Evolutionary conservation across 2,888 invertebrate species (phyloP).

Genomic region (Steinernema carpocapsae): DNA sequence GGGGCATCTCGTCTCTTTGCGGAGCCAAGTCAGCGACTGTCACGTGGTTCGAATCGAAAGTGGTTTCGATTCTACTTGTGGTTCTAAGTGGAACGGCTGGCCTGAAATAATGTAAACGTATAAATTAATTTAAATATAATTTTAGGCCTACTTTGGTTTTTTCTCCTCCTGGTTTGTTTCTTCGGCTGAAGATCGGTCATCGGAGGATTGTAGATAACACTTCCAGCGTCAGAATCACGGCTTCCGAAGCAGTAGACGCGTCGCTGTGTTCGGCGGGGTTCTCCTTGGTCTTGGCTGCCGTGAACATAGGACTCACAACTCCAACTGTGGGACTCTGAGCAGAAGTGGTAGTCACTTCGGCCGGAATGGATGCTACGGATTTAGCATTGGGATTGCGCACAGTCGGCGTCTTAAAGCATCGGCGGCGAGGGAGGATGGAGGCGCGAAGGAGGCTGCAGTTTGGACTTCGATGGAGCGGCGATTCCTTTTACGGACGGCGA

Average conservation of each 20-base stretch:
- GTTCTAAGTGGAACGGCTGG: conserved; percentile 42
- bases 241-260: conserved; percentile 77
- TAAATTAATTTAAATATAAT: no score
- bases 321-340: conserved; percentile 69
- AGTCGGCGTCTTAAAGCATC: conserved; percentile 28
- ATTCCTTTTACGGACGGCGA: conserved; percentile 61
- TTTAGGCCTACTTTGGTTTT: conserved; percentile 34
- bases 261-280: conserved; percentile 62
- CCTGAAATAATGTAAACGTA: conserved; percentile 26
- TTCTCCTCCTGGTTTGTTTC: conserved; percentile 38
- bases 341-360: background rate
- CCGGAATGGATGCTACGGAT: background rate
- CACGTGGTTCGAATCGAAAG: conserved; percentile 50
- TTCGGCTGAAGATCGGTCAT: conserved; percentile 23
- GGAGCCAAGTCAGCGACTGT: conserved; percentile 43
- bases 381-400: background rate
- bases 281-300: conserved; percentile 46
- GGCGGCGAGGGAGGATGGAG: conserved; percentile 4
- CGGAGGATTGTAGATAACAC: conserved; percentile 43
- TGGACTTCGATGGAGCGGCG: conserved; percentile 45
- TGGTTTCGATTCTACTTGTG: conserved; percentile 56
- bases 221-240: conserved; percentile 47
- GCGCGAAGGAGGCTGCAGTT: conserved; percentile 35
- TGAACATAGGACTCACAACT: conserved; percentile 79
- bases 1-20: conserved; percentile 1